Base-by-base conservation (phyloP, 2,888 invertebrate species). In the Oligia strigilis region DNA sequence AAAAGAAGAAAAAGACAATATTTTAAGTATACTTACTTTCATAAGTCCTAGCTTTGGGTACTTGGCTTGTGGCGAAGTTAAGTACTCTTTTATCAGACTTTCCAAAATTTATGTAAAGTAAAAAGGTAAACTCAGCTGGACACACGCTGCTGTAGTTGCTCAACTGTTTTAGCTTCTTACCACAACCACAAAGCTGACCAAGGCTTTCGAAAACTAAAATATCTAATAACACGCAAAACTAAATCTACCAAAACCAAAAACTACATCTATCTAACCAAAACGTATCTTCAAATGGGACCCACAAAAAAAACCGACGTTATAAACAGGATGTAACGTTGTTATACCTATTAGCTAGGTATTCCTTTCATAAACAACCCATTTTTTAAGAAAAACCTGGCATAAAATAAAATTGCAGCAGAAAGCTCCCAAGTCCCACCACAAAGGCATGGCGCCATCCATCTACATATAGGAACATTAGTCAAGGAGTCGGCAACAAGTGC, bases 401-500 rank as follows among this genome's bases (percentile, higher is more conserved):
- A 23, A 72, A 52, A 69, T 75, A 49, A 70, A 76, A 82, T 55
- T 86, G 64, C 72, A 62, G 36, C 69, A 29, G 14, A 36, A 23
- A 62, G 5, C 60, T 52, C 52, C 23, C 14, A 55, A 49, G 77
- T 83, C 77, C 69, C 75, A 55, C 60, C 64, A 77, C 87, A 65
- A 77, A 86, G 72, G 71, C 87, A 70, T 36, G 73, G 70, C 75
- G 76, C 85, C 81, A 85, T 85, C 69, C 85, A 85, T 85, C 77
- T 87, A 80, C 85, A 84, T 85, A 80, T 75, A 87, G 85, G 85
- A 67, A 85, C 78, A 86, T 88, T 88, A 87, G 78, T 81, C 85
- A 81, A 78, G 75, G 77, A 87, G 74, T 36, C 72, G 58, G 85
- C 85, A 86, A 86, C 85, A 86, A 86, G 85, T 86, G 85, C 88